Percentiles rank a stretch among this genome's conserved stretches.
phyloP scores from a whole-genome alignment of 2,113 vertebrate species.

The Scomber colias region DNA sequence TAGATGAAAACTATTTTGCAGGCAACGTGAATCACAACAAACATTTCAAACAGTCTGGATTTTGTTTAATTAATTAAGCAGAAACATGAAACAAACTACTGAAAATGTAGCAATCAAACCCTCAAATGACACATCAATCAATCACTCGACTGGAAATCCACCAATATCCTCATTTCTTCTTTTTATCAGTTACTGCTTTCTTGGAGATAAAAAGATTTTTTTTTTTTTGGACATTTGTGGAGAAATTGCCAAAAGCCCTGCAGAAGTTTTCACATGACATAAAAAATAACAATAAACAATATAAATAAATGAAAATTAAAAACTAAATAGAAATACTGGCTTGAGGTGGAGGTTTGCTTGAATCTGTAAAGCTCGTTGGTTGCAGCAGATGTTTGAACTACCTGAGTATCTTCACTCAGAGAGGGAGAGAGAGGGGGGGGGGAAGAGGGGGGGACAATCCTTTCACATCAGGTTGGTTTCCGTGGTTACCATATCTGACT shows the following conservation, averaged over 20 bases:
- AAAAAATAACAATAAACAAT: conserved; percentile 38
- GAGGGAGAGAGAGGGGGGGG: too few relatives aligned
- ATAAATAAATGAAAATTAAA: conserved; percentile 54
- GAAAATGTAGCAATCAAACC: neutral
- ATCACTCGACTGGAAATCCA: neutral
- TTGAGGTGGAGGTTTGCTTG: conserved; percentile 13
- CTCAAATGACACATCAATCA: too few relatives aligned
- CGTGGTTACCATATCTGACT: neutral
- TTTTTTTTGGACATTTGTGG: neutral
- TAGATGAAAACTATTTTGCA: too few relatives aligned
- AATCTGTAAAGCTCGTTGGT: neutral
- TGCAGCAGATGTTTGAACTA: neutral
- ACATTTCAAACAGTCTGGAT: neutral
- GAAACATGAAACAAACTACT: neutral
- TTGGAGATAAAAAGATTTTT: neutral
- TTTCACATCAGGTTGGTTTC: too few relatives aligned
- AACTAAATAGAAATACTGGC: conserved; percentile 33
- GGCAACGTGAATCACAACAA: neutral
- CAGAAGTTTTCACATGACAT: conserved; percentile 16
- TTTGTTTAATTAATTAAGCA: neutral
- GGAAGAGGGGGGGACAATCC: too few relatives aligned
- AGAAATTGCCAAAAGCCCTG: conserved; percentile 33
- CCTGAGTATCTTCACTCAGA: too few relatives aligned
- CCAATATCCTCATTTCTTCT: neutral
- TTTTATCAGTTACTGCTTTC: conserved; percentile 8